Conservation (phyloP, 2,888 invertebrate species). For the Dynastes maya region DNA sequence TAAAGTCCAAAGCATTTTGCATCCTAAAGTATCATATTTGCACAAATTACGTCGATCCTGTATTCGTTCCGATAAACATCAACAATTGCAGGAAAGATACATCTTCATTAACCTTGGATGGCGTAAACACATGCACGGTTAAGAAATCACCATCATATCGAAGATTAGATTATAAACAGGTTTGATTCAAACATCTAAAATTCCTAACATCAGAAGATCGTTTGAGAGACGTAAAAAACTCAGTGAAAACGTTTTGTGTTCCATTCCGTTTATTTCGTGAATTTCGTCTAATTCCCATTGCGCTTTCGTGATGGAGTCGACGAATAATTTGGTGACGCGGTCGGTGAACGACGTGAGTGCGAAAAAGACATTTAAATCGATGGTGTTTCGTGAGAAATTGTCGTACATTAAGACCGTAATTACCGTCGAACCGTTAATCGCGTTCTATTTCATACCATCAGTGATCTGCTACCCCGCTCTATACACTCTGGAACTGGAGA, state of each 20-base stretch:
- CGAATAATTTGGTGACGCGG: constrained; percentile 39
- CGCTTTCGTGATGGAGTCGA: constrained; percentile 41
- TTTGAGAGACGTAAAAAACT: constrained; percentile 11
- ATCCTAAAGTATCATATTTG: constrained; percentile 4
- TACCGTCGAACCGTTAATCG: constrained; percentile 67
- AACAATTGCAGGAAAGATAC: constrained; percentile 35
- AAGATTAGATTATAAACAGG: constrained; percentile 25
- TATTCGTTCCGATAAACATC: constrained; percentile 26
- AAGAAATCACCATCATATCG: constrained; percentile 10
- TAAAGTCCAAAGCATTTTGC: neutral
- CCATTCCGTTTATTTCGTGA: neutral
- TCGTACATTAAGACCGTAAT: constrained; percentile 61
- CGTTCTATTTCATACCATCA: constrained; percentile 63
- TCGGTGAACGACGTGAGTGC: constrained; percentile 38
- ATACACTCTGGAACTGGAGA: constrained; percentile 73
- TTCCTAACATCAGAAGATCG: neutral
- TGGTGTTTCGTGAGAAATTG: constrained; percentile 55
- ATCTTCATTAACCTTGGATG: constrained; percentile 33
- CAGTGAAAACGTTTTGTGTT: constrained; percentile 3
- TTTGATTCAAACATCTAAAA: constrained; percentile 19
- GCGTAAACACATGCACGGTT: constrained; percentile 17
- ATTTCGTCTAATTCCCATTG: neutral
- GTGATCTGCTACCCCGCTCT: constrained; percentile 69
- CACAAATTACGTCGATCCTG: neutral
- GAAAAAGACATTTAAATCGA: constrained; percentile 51